Conservation (phyloP, 37 sponge, comb jelly and placozoan genomes). For the Dysidea cf. avara region DNA sequence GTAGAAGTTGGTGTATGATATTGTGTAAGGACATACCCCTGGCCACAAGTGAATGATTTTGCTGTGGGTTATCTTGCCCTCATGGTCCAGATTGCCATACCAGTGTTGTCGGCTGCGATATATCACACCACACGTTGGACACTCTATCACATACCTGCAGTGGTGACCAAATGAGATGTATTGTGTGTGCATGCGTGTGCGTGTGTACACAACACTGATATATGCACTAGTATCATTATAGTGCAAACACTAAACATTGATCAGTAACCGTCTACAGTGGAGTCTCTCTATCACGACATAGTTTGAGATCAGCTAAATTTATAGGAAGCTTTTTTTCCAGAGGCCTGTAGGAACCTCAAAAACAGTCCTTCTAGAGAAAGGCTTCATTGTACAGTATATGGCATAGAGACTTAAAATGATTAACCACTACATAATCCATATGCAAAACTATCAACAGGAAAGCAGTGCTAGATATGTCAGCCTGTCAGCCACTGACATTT, state of each 20-base stretch:
- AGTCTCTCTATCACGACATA: neutral
- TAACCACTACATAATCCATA: no score
- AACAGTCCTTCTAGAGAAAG: no score
- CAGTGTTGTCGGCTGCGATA: slow-evolving; percentile 91
- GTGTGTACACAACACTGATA: no score
- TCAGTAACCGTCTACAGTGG: neutral
- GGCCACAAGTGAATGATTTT: slow-evolving; percentile 91
- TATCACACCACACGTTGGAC: slow-evolving; percentile 84
- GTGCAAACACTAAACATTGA: neutral
- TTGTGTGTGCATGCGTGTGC: no score
- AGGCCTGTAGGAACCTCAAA: no score
- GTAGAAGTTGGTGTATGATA: neutral
- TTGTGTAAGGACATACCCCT: slow-evolving; percentile 51
- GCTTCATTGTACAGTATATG: no score
- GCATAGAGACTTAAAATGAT: no score
- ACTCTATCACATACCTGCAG: slow-evolving; percentile 85
- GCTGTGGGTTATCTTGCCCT: slow-evolving; percentile 64
- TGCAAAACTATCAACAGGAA: no score
- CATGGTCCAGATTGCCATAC: slow-evolving; percentile 87
- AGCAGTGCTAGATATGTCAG: no score
- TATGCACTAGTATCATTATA: neutral
- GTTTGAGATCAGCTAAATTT: no score
- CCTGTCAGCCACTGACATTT: no score
- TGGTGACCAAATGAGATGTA: neutral
- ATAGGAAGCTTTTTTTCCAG: no score